Conservation (phyloP, 2,113 vertebrate species). For the Centropristis striata region DNA sequence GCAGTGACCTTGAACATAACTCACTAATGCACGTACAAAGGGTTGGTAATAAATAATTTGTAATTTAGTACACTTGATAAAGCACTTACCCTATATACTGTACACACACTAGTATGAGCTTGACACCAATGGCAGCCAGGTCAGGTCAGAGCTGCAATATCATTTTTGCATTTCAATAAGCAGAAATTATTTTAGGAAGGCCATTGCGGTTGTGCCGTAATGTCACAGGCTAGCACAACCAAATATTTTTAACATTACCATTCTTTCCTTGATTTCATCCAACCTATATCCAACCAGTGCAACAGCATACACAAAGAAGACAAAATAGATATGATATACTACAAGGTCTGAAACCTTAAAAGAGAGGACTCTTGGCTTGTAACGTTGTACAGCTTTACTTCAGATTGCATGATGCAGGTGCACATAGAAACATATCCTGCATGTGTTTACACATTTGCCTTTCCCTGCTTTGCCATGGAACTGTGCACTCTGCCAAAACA, state of each 20-base stretch:
- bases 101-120: neutral
- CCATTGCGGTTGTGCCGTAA: neutral
- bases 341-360: no score
- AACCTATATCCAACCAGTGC: no score
- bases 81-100: neutral
- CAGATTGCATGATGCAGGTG: neutral
- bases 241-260: no score
- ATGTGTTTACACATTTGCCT: neutral
- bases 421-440: neutral
- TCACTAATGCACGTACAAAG: neutral
- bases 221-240: no score
- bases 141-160: neutral
- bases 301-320: no score
- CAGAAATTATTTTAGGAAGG: neutral
- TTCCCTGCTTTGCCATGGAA: conserved; percentile 1
- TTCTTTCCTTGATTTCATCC: no score
- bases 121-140: neutral
- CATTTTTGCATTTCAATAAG: conserved; percentile 6
- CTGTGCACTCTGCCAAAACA: conserved; percentile 15
- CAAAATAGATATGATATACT: no score
- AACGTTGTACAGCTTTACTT: no score
- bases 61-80: neutral
- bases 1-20: neutral
- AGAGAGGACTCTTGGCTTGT: no score
- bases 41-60: neutral